Conservation (phyloP, 2,113 vertebrate genomes). For the Lanius ludovicianus region DNA sequence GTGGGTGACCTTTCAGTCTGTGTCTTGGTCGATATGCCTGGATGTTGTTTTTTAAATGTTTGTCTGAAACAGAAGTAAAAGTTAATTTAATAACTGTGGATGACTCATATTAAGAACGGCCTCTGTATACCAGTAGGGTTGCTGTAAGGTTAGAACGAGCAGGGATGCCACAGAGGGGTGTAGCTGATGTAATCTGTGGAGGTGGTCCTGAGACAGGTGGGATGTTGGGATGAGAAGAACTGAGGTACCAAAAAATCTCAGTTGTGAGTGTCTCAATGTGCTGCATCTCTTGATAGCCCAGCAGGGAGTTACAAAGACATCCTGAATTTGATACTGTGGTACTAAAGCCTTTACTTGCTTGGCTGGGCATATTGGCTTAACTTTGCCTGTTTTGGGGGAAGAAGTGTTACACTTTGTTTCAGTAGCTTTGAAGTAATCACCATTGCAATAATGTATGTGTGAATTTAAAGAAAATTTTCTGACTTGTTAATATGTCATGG, state of each 20-base stretch:
- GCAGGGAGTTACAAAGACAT: background rate
- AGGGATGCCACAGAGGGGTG: background rate
- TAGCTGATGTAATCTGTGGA: background rate
- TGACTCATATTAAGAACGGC: slow-evolving; percentile 42
- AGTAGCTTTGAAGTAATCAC: background rate
- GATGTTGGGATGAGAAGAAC: background rate
- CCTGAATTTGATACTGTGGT: background rate
- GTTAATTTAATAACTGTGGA: slow-evolving; percentile 1
- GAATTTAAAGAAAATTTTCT: background rate
- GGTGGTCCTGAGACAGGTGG: background rate
- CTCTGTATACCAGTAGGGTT: background rate
- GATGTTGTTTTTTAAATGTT: background rate
- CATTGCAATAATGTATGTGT: background rate
- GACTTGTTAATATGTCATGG: background rate
- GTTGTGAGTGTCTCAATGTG: background rate
- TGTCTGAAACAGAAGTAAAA: slow-evolving; percentile 48
- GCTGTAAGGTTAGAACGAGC: background rate
- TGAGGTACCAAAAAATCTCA: background rate
- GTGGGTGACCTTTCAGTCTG: slow-evolving; percentile 34
- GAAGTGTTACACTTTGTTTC: background rate
- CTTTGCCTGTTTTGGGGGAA: background rate
- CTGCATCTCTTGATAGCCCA: background rate
- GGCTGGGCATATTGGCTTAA: background rate
- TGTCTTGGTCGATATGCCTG: background rate
- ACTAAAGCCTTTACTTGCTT: background rate